Evolutionary conservation across 1,140 invertebrate genomes (phyloP), one percentile per base, ranked within the genome.

Genomic region (Drosophila equinoxialis): DNA sequence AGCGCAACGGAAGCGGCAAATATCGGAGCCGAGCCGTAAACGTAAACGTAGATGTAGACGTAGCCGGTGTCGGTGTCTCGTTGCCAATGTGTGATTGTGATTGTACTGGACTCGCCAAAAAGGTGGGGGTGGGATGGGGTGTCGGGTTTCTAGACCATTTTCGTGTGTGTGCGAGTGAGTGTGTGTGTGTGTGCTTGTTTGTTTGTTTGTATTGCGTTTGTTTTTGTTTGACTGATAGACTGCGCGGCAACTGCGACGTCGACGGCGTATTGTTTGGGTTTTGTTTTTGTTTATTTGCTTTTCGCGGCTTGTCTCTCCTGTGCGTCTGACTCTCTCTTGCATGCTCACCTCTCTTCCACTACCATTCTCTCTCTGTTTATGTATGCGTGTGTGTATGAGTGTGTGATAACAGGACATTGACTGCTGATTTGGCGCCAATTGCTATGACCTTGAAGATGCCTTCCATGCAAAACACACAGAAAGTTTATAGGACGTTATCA

Each of bases 331-430:
- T 11, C 45, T 72, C 69, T 30, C 65, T 61, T 14, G 13, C 37
- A 10, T 37, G 35, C 35, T 37, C 3, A 20, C 45, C 30, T 30
- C 30, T 30, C 6, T 6, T 1, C 7, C 42, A 70, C 69, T 30
- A 60, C 55, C 20, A 10, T 35, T 14, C 30, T 10, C 26, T 14
- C 58, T 48, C 35, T 45, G 2, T 23, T 14, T 5, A 11, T 6
- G 30, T 30, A 6, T 30, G 30, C 5, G 30, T 30, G 26, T 35
- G 48, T 58, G 13, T 35, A 17, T 61, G 14, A 26, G 10, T 30
- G 39, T 26, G 20, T 76, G 79, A 79, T 79, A 87, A 87, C 51
- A 60, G 83, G 63, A 77, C 83, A 74, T 74, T 87, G 83, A 75
- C 83, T 65, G 41, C 63, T 45, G 74, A 55, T 68, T 65, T 66